A percentile compares a stretch with the other conserved stretches of the same genome.
phyloP scores from a whole-genome alignment of 2,888 invertebrate species.

The Oxytorus armatus region DNA sequence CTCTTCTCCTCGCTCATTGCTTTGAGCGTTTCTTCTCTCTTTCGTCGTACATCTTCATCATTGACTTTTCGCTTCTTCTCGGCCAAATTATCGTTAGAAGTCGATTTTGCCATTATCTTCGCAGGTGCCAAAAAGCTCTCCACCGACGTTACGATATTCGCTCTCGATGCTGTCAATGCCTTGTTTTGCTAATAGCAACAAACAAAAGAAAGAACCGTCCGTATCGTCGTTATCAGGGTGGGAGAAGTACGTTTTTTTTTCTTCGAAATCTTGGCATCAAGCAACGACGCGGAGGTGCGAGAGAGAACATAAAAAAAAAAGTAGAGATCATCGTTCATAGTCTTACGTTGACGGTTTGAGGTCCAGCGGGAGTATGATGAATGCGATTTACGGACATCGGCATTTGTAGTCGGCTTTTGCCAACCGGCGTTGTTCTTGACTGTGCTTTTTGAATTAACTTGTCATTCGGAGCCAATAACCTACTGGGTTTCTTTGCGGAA shows the following conservation, averaged over 20 bases:
- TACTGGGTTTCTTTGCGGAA: constrained; percentile 69
- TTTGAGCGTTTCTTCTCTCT: constrained; percentile 87
- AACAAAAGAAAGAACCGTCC: not conserved
- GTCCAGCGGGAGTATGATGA: constrained; percentile 76
- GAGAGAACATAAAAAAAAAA: constrained; percentile 4
- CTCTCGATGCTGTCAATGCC: constrained; percentile 81
- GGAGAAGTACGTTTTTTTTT: too few species aligned
- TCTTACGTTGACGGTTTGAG: constrained; percentile 65
- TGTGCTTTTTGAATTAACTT: constrained; percentile 71
- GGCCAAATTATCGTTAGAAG: constrained; percentile 76
- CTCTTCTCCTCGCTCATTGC: constrained; percentile 87
- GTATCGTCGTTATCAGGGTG: too few species aligned
- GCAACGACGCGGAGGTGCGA: not conserved
- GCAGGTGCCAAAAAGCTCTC: constrained; percentile 77
- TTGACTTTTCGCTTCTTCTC: constrained; percentile 81
- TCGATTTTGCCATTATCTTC: constrained; percentile 78
- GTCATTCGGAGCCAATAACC: constrained; percentile 65
- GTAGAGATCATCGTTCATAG: not conserved
- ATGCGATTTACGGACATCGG: constrained; percentile 77
- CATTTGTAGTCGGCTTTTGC: constrained; percentile 75
- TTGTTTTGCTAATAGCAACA: constrained; percentile 70
- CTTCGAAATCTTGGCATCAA: not conserved
- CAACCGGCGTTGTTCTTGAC: constrained; percentile 77
- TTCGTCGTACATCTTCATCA: constrained; percentile 86
- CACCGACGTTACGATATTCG: constrained; percentile 77